A percentile compares a stretch with the other conserved stretches of the same genome.
phyloP scores from a whole-genome alignment of 2,888 invertebrate species.

The Maniola hyperantus region DNA sequence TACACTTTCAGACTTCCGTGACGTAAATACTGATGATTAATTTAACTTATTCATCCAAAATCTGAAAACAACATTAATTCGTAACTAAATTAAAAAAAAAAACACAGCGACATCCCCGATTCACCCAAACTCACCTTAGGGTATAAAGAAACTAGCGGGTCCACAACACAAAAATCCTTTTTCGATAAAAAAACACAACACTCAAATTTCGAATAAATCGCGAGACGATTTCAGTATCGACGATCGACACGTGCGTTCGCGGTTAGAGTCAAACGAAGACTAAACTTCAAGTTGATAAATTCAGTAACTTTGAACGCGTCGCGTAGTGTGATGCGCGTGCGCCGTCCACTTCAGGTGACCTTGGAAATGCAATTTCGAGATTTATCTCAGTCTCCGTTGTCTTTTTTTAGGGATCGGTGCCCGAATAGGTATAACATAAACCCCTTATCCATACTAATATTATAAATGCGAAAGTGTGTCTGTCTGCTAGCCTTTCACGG shows the following conservation, averaged over 20 bases:
- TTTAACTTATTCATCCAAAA: constrained; percentile 3
- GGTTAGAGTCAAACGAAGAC: constrained; percentile 54
- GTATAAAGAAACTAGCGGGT: constrained; percentile 55
- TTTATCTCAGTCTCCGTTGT: constrained; percentile 52
- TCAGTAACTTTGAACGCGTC: constrained; percentile 34
- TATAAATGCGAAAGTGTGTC: no score
- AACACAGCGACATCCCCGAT: neutral
- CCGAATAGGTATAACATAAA: neutral
- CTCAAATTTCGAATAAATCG: constrained; percentile 43
- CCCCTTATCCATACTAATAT: no score
- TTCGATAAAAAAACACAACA: constrained; percentile 58
- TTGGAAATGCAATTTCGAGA: constrained; percentile 67
- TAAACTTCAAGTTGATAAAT: constrained; percentile 51
- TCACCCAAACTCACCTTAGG: constrained; percentile 50
- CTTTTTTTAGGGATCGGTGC: constrained; percentile 14
- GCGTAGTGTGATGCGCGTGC: constrained; percentile 51
- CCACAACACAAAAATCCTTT: constrained; percentile 60
- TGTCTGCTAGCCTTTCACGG: no score
- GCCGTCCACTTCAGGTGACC: constrained; percentile 49
- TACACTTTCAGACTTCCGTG: neutral
- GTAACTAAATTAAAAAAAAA: neutral
- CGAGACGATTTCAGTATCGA: constrained; percentile 37
- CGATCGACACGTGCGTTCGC: constrained; percentile 41
- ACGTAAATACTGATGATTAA: constrained; percentile 6
- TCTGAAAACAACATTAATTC: neutral